phyloP scores from a whole-genome alignment of 2,113 vertebrate species.

The Eleginops maclovinus region DNA sequence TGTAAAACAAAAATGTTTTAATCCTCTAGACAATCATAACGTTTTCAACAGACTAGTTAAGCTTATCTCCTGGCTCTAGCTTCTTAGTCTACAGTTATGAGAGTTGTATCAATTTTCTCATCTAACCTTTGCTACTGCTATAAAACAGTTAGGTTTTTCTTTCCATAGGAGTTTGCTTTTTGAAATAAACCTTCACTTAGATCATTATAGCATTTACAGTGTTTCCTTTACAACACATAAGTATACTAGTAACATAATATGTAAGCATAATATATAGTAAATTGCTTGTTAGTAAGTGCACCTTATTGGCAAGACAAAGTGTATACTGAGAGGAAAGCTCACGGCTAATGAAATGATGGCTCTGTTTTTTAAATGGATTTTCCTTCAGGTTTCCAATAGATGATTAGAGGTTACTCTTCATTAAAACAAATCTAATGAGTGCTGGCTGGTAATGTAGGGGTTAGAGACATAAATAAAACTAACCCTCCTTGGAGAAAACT shows the following conservation, averaged over 20 bases:
- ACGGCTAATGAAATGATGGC: background rate
- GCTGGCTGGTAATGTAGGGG: conserved; percentile 1
- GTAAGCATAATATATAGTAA: background rate
- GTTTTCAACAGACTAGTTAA: too few species aligned
- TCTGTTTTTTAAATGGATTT: background rate
- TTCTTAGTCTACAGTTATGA: background rate
- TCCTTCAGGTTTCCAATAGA: background rate
- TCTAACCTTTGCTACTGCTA: too few species aligned
- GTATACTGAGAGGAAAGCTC: background rate
- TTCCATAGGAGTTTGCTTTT: background rate
- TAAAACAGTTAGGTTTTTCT: background rate
- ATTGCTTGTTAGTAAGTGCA: background rate
- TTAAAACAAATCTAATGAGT: conserved; percentile 22
- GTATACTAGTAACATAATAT: background rate
- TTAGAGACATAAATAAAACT: conserved; percentile 1
- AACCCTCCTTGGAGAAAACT: background rate
- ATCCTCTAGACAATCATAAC: background rate
- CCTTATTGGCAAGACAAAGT: background rate
- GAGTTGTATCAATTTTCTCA: background rate
- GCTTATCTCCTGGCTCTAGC: background rate
- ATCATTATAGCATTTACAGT: background rate
- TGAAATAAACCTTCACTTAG: background rate
- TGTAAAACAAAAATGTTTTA: background rate
- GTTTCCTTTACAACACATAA: background rate
- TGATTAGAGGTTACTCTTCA: background rate